These are phyloP conservation scores for Corvus hawaiiensis DNA, from an alignment of 2,113 vertebrate genomes.

Conservation along the genomic window DNA sequence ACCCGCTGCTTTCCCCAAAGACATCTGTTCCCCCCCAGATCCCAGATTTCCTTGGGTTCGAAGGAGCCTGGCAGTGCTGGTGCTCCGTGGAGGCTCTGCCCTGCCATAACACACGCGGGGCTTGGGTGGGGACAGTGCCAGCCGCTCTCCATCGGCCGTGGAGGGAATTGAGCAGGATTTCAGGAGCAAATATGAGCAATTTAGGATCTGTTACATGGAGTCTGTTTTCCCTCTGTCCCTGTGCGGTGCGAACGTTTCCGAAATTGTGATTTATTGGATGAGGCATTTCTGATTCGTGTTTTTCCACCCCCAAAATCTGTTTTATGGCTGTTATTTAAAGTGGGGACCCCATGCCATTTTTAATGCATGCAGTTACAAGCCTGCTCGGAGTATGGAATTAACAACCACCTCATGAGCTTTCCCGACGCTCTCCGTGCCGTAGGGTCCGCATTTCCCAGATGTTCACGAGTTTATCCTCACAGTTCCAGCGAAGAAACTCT, in stretches of 20 bases:
- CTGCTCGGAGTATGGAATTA: neutral
- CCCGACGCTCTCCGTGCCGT: neutral
- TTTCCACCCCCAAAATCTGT: neutral
- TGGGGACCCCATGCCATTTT: neutral
- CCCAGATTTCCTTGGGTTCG: conserved; percentile 36
- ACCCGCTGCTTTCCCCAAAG: neutral
- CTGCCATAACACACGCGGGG: neutral
- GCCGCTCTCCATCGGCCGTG: neutral
- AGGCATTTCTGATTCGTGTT: neutral
- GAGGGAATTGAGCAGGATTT: neutral
- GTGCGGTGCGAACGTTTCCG: neutral
- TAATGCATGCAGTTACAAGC: neutral
- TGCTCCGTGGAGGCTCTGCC: neutral
- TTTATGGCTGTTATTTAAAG: conserved; percentile 1
- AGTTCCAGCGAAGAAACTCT: neutral
- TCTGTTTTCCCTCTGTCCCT: neutral
- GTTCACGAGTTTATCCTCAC: neutral
- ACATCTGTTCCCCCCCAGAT: neutral
- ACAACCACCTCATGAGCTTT: neutral
- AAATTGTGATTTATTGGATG: neutral
- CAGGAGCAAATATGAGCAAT: neutral
- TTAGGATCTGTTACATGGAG: neutral
- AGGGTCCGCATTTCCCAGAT: conserved; percentile 8
- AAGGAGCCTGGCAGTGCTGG: neutral
- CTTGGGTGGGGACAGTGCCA: neutral